Base-by-base conservation (phyloP, 1,140 invertebrate species). In the Dendroctonus valens region DNA sequence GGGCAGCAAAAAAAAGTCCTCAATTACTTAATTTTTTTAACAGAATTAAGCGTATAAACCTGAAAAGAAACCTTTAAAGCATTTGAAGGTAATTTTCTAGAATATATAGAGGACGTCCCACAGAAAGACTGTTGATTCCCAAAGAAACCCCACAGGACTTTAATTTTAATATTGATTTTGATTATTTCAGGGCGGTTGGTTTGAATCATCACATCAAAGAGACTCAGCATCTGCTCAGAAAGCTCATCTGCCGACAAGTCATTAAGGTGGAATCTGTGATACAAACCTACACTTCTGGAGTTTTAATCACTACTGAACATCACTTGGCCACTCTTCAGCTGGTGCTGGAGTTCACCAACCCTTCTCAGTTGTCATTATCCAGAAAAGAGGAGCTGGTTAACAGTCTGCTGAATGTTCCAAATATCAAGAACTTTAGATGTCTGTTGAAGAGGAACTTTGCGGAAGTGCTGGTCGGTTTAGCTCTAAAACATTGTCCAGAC, bases 241-340 rank as follows among this genome's bases (percentile, higher is more conserved):
- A 73, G 7, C 66, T 81, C 4, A 76, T 82, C 52, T 12, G 51
- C 6, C 63, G 74, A 53, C 65, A 75, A 65, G 71, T 77, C 26
- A 62, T 74, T 6, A 73, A 77, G 64, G 62, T 76, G 8, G 75
- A 77, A 54, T 49, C 57, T 14, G 63, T 82, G 14, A 67, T 81
- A 9, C 74, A 76, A 63, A 72, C 80, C 9, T 83, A 81, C 55
- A 63, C 74, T n/a, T 79, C 73, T 5, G 76, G 77, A 49, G 70
- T 76, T 6, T 73, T 82, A 26, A 74, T 73, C 11, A 76, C 78
- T 63, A 78, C 77, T 5, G 39, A 65, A 42, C 68, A 73, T 26
- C 81, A 78, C 68, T 57, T 83, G 1, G 62, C 71, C 39, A 83
- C 79, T 15, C 70, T 83, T 15, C 62, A 76, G 61, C 14, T 72